Evolutionary conservation across 2,888 invertebrate species (phyloP), one percentile per base, ranked within the genome.

Genomic region (Ephialtes manifestator): DNA sequence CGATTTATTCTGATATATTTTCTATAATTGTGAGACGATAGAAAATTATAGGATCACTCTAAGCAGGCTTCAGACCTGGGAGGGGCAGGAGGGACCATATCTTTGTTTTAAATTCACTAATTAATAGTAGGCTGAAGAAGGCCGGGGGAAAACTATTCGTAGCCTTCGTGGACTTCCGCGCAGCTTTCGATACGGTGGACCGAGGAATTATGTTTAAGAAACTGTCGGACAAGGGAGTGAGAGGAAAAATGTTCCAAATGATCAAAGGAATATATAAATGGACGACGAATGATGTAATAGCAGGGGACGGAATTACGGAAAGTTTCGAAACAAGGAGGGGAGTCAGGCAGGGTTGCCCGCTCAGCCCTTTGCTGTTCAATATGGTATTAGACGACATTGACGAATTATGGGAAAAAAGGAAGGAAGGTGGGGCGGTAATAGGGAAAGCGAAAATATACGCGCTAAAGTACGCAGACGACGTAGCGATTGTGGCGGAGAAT

Each of bases 21-120:
- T n/a, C n/a, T n/a, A n/a, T n/a, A n/a, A n/a, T n/a, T n/a, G n/a
- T n/a, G n/a, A n/a, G n/a, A n/a, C n/a, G n/a, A n/a, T n/a, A n/a
- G n/a, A n/a, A n/a, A n/a, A n/a, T n/a, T n/a, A n/a, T n/a, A n/a
- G n/a, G n/a, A n/a, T n/a, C n/a, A n/a, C n/a, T n/a, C n/a, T n/a
- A 43, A 10, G 80, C 72, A 28, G 80, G 72, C 0, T 80, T 80
- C n/a, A 65, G 80, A 13, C 18, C 13, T 13, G 51, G 43, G 1
- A 72, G 65, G 5, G 72, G 72, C 3, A 72, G 72, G 24, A 24
- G 71, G 20, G 80, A 72, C 15, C 71, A 72, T 18, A 72, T 87
- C 10, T 87, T 86, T 48, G 67, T 70, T n/a, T 31, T 85, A 18
- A 72, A 79, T 13, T 24, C 84, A 0, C 63, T 85, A 11, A 82